A percentile compares a stretch with the other conserved stretches of the same genome.
Evolutionary conservation across 1,140 invertebrate species (phyloP).

Genomic region (Orussus abietinus): DNA sequence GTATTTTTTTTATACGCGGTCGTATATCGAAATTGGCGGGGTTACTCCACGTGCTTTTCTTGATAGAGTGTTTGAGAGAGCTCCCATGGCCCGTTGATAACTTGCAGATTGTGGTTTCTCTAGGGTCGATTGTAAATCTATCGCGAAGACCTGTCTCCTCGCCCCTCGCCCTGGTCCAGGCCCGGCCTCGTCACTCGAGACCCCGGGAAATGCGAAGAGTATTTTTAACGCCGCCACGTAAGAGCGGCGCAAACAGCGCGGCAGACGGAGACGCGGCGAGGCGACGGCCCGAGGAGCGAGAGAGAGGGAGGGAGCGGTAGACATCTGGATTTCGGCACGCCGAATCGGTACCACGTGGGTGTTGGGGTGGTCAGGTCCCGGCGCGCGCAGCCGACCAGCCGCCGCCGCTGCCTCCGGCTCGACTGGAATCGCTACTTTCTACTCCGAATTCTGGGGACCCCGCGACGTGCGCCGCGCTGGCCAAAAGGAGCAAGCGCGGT

Average conservation of each 20-base stretch:
- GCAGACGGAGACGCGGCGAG: conserved; percentile 1
- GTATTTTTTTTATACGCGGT: too few species aligned
- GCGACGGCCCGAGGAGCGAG: conserved; percentile 13
- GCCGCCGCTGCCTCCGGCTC: conserved; percentile 25
- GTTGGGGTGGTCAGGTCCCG: conserved; percentile 7
- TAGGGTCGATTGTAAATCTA: conserved; percentile 1
- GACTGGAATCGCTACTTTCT: too few species aligned
- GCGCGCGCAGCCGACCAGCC: conserved; percentile 6
- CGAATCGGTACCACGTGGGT: conserved; percentile 1
- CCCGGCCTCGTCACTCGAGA: too few species aligned
- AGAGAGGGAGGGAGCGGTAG: conserved; percentile 10
- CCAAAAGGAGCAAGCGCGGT: too few species aligned
- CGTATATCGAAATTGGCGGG: too few species aligned
- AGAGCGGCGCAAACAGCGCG: neutral
- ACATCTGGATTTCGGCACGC: conserved; percentile 14
- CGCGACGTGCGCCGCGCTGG: conserved; percentile 17
- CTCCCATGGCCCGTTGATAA: conserved; percentile 2
- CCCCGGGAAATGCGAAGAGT: neutral
- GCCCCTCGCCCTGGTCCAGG: conserved; percentile 2
- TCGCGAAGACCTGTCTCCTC: conserved; percentile 14
- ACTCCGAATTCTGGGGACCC: conserved; percentile 27
- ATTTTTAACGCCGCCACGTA: too few species aligned
- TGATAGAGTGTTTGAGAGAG: too few species aligned
- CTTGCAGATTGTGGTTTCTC: neutral
- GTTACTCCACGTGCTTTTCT: too few species aligned